phyloP scores from a whole-genome alignment of 2,888 invertebrate species.

The Altica lythri region DNA sequence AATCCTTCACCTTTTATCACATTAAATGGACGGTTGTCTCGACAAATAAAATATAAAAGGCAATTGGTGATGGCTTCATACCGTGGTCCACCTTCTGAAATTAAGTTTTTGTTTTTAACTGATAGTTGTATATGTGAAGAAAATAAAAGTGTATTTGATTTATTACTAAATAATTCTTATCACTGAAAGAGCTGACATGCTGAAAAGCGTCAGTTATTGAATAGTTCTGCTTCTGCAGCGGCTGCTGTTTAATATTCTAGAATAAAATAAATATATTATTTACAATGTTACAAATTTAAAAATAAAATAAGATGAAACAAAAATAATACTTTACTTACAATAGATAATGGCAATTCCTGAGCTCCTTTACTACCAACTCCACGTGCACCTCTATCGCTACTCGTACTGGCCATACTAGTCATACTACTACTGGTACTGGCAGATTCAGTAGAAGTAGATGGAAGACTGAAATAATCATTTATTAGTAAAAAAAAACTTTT shows the following conservation, averaged over 20 bases:
- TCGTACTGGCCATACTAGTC: neutral
- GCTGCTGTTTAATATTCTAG: neutral
- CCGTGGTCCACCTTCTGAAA: neutral
- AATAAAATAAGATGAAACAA: neutral
- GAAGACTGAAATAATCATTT: no score
- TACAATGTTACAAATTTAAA: neutral
- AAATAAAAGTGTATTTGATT: neutral
- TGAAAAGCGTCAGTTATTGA: neutral
- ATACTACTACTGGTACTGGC: neutral
- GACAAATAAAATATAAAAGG: slow-evolving; percentile 2
- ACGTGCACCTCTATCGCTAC: neutral
- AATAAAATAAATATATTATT: neutral
- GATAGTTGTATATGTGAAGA: neutral
- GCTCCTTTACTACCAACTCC: neutral
- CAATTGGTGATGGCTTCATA: neutral
- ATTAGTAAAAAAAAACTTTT: neutral
- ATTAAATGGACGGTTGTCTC: neutral
- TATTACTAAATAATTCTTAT: neutral
- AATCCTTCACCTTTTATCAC: slow-evolving; percentile 4
- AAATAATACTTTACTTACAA: neutral
- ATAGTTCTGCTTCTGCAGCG: neutral
- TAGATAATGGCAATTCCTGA: neutral
- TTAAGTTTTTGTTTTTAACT: neutral
- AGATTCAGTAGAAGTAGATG: no score
- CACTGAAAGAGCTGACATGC: slow-evolving; percentile 6